phyloP scores from a whole-genome alignment of 2,888 invertebrate species.

The Euzophera pinguis region DNA sequence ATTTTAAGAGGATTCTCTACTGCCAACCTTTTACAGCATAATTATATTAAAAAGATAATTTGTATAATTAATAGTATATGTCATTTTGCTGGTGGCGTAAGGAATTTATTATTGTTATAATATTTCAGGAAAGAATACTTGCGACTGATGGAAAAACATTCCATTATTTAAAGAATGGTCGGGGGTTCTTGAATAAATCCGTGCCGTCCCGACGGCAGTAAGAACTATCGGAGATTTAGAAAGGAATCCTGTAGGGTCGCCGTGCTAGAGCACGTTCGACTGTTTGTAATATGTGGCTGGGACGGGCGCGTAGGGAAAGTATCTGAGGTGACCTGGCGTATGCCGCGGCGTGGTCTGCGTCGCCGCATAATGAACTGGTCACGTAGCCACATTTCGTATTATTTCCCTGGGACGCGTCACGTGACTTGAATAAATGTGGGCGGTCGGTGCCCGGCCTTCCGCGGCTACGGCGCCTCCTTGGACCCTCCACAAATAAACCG shows the following conservation, averaged over 20 bases:
- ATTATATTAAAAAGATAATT: too few species aligned
- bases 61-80: too few species aligned
- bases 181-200: slow-evolving; percentile 30
- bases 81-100: too few species aligned
- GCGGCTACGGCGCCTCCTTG: slow-evolving; percentile 53
- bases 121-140: too few species aligned
- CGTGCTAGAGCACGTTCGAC: slow-evolving; percentile 45
- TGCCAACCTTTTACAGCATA: too few species aligned
- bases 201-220: slow-evolving; percentile 24
- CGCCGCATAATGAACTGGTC: slow-evolving; percentile 77
- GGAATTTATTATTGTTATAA: too few species aligned
- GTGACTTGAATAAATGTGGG: slow-evolving; percentile 74
- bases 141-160: too few species aligned
- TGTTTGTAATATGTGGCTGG: slow-evolving; percentile 52
- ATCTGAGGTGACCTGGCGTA: slow-evolving; percentile 52
- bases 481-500: slow-evolving; percentile 78
- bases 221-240: slow-evolving; percentile 41
- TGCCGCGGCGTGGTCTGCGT: slow-evolving; percentile 49
- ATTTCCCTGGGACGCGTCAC: slow-evolving; percentile 77
- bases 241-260: slow-evolving; percentile 38
- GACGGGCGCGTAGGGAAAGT: slow-evolving; percentile 35
- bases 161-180: slow-evolving; percentile 23
- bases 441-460: slow-evolving; percentile 47
- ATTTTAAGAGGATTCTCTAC: too few species aligned
- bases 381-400: slow-evolving; percentile 80